phyloP scores from a whole-genome alignment of 2,888 invertebrate genomes.

The Drosophila algonquin region DNA sequence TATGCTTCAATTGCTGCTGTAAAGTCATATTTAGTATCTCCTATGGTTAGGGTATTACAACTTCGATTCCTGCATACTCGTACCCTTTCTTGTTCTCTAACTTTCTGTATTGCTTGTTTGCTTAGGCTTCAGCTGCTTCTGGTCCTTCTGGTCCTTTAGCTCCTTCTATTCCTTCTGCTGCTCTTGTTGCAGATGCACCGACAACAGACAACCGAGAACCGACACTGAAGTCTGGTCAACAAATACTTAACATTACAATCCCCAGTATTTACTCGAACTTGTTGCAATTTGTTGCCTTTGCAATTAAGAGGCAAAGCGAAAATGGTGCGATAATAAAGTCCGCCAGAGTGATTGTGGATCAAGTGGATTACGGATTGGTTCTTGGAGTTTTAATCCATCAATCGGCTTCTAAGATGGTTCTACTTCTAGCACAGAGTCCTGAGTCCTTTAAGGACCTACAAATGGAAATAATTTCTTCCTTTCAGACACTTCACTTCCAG shows the following conservation, averaged over 20 bases:
- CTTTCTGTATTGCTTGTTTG: slow-evolving; percentile 52
- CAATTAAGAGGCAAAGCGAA: slow-evolving; percentile 50
- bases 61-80: neutral
- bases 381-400: neutral
- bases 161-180: slow-evolving; percentile 47
- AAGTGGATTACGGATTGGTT: neutral
- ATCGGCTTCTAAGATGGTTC: no score
- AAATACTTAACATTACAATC: slow-evolving; percentile 63
- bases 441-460: no score
- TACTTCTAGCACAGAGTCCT: no score
- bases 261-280: slow-evolving; percentile 58
- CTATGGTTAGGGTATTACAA: neutral
- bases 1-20: neutral
- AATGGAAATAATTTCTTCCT: no score
- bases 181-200: slow-evolving; percentile 25
- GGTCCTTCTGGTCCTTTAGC: slow-evolving; percentile 49
- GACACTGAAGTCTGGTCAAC: slow-evolving; percentile 55
- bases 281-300: slow-evolving; percentile 68
- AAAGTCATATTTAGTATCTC: neutral
- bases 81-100: slow-evolving; percentile 56
- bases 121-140: slow-evolving; percentile 47
- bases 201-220: slow-evolving; percentile 45
- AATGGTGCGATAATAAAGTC: neutral
- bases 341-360: neutral
- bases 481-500: no score